A percentile compares a stretch with the other conserved stretches of the same genome.
Evolutionary conservation across 1,140 invertebrate species (phyloP).

Genomic region (Pseudomyrmex sp.): DNA sequence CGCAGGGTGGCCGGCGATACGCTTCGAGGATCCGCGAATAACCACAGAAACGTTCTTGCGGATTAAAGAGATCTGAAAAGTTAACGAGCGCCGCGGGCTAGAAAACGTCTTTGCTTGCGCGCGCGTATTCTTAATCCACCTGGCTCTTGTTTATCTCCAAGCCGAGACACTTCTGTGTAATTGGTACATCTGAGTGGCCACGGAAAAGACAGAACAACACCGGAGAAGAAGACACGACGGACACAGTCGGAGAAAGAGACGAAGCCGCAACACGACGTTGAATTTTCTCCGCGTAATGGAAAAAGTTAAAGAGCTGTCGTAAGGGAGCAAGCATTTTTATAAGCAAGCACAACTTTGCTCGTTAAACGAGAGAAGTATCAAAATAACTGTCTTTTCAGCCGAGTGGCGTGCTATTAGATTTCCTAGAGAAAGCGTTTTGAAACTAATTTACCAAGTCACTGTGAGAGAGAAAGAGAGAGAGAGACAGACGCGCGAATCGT

Average conservation of each 20-base stretch:
- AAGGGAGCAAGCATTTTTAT: slow-evolving; percentile 51
- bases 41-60: not conserved
- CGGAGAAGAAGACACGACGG: slow-evolving; percentile 5
- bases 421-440: not conserved
- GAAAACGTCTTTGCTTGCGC: slow-evolving; percentile 12
- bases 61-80: slow-evolving; percentile 31
- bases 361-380: slow-evolving; percentile 47
- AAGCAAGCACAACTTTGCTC: slow-evolving; percentile 59
- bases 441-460: not conserved
- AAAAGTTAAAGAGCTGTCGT: slow-evolving; percentile 51
- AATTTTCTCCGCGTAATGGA: slow-evolving; percentile 51
- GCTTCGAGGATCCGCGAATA: slow-evolving; percentile 34
- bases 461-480: no score
- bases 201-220: not conserved
- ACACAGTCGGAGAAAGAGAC: slow-evolving; percentile 17
- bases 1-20: not conserved
- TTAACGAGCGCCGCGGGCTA: slow-evolving; percentile 29
- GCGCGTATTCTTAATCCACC: slow-evolving; percentile 51
- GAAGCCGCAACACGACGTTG: slow-evolving; percentile 40
- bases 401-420: not conserved
- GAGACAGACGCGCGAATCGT: not conserved
- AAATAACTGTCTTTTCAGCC: slow-evolving; percentile 44
- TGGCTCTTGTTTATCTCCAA: slow-evolving; percentile 54
- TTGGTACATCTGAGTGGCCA: slow-evolving; percentile 49
- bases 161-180: slow-evolving; percentile 49